Evolutionary conservation across 1,140 invertebrate species (phyloP).

Genomic region (Ganaspis sp.): DNA sequence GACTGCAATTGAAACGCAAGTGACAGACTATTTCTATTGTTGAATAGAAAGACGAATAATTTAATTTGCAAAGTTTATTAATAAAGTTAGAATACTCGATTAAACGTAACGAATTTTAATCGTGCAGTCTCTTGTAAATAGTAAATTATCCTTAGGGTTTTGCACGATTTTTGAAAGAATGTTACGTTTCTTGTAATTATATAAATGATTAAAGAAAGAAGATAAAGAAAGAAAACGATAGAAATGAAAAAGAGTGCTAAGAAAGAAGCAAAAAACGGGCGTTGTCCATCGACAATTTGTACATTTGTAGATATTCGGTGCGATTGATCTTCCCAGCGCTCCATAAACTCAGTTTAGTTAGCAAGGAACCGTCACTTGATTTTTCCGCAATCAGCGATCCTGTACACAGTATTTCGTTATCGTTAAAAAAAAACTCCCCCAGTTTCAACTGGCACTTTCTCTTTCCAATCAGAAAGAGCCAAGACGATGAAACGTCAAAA

Average conservation of each 20-base stretch:
- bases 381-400: neutral
- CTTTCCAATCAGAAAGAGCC: constrained; percentile 24
- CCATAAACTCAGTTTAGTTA: constrained; percentile 27
- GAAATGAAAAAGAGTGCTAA: constrained; percentile 33
- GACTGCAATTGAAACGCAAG: neutral
- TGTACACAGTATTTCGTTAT: constrained; percentile 10
- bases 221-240: constrained; percentile 37
- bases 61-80: constrained; percentile 9
- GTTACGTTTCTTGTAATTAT: neutral
- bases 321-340: constrained; percentile 45
- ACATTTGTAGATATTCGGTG: constrained; percentile 70
- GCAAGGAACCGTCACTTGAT: neutral
- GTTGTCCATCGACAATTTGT: constrained; percentile 62
- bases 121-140: constrained; percentile 52
- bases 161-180: neutral
- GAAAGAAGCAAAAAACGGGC: constrained; percentile 43
- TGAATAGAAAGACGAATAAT: neutral
- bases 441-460: constrained; percentile 32
- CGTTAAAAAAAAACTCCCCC: constrained; percentile 18
- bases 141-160: constrained; percentile 51
- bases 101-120: neutral
- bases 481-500: constrained; percentile 4
- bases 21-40: neutral
- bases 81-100: neutral
- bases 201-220: neutral